These are phyloP conservation scores for Periphyllus acericola DNA, from an alignment of 2,888 invertebrate species.

Conservation along the genomic window DNA sequence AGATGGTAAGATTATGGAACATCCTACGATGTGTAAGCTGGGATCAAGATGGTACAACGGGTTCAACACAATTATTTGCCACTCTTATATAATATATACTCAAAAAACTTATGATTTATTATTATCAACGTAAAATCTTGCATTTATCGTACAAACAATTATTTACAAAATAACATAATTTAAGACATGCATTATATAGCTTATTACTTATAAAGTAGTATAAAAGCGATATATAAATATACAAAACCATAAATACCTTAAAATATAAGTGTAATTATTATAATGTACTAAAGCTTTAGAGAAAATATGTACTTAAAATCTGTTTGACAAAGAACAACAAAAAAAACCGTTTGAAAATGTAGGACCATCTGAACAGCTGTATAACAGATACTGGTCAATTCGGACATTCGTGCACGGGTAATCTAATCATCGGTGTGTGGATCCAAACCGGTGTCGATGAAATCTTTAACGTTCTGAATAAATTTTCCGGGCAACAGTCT, in stretches of 20 bases:
- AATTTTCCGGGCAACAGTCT: slow-evolving; percentile 72
- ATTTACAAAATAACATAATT: slow-evolving; percentile 34
- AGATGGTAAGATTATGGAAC: not conserved
- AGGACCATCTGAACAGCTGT: too few relatives aligned
- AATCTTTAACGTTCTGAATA: slow-evolving; percentile 72
- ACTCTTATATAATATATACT: too few relatives aligned
- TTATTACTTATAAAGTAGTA: not conserved
- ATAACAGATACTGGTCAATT: not conserved
- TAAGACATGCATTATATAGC: not conserved
- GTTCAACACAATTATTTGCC: too few relatives aligned
- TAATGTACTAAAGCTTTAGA: not conserved
- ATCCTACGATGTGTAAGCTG: not conserved
- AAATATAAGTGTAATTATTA: not conserved
- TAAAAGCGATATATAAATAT: slow-evolving; percentile 13
- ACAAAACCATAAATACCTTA: slow-evolving; percentile 29
- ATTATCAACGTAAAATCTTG: not conserved
- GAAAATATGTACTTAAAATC: not conserved
- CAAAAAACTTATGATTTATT: not conserved
- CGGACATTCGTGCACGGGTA: not conserved
- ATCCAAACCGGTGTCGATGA: slow-evolving; percentile 75
- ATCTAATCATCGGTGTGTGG: slow-evolving; percentile 63
- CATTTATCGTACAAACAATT: slow-evolving; percentile 27
- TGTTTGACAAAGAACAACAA: not conserved
- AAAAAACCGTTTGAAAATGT: slow-evolving; percentile 1
- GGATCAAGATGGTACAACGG: not conserved